Conservation (phyloP, 2,888 invertebrate genomes). For the Macrophya alboannulata region DNA sequence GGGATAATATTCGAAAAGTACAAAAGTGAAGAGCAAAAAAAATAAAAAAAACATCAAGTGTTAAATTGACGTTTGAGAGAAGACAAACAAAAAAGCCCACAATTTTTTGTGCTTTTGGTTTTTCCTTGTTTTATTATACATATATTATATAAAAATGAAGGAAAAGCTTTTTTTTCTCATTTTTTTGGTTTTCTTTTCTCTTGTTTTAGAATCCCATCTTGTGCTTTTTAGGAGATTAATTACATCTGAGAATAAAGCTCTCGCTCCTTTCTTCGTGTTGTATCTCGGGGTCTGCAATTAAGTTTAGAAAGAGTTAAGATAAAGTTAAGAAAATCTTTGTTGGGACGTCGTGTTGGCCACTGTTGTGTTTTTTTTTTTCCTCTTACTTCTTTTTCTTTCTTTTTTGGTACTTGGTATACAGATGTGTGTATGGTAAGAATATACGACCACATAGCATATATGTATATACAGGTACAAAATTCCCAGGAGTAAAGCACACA, state of each 20-base stretch:
- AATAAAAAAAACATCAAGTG: neutral
- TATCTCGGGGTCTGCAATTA: constrained; percentile 18
- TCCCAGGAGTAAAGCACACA: constrained; percentile 37
- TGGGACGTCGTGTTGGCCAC: neutral
- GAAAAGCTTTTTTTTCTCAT: neutral
- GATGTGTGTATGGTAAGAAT: neutral
- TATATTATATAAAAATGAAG: neutral
- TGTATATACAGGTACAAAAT: constrained; percentile 7
- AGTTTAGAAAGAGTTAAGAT: neutral
- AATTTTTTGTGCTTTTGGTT: neutral
- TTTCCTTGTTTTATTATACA: neutral
- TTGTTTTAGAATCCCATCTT: neutral
- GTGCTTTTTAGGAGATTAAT: constrained; percentile 1
- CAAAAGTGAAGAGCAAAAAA: neutral
- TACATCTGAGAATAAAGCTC: neutral
- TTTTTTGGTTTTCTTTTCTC: neutral
- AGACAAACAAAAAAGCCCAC: too few relatives aligned
- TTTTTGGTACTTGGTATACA: neutral
- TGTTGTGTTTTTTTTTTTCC: neutral
- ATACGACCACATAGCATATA: neutral
- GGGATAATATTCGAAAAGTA: neutral
- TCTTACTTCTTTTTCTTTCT: neutral
- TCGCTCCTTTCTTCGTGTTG: neutral
- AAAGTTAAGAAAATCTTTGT: constrained; percentile 9
- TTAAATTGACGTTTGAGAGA: neutral